Evolutionary conservation across 2,888 invertebrate species (phyloP).

Genomic region (Candidula unifasciata): DNA sequence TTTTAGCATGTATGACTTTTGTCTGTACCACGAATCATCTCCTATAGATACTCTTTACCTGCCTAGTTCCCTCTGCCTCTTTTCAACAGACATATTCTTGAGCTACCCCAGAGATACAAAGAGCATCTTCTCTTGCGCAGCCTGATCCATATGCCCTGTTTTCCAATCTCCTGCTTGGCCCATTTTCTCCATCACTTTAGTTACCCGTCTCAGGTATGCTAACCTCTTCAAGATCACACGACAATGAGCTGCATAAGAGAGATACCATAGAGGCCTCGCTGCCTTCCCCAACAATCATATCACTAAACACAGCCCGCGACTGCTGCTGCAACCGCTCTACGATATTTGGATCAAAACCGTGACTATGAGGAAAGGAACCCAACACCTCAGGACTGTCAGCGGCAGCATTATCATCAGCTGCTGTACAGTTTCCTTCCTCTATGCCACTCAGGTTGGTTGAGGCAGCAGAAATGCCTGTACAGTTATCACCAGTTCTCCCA

Average conservation of each 20-base stretch:
- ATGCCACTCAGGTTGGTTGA: not conserved
- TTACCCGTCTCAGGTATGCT: not conserved
- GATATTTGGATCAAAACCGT: constrained; percentile 16
- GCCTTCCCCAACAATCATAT: not conserved
- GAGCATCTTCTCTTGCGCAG: not conserved
- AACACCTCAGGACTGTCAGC: not conserved
- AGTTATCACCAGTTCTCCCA: not conserved
- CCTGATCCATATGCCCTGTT: not conserved
- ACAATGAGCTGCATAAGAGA: not conserved
- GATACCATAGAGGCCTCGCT: constrained; percentile 2
- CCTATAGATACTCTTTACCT: too few species aligned
- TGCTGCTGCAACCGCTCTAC: constrained; percentile 7
- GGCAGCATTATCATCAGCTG: not conserved
- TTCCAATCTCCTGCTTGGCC: not conserved
- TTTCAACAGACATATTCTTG: too few species aligned
- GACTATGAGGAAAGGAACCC: not conserved
- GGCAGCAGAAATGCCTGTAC: not conserved
- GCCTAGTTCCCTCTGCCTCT: too few species aligned
- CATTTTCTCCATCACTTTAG: not conserved
- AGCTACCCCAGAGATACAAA: not conserved
- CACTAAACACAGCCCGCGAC: constrained; percentile 31
- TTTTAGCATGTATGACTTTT: too few species aligned
- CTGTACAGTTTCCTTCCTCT: not conserved
- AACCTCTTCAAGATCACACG: constrained; percentile 35
- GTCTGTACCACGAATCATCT: too few species aligned